Evolutionary conservation across 1,140 invertebrate genomes (phyloP).

Genomic region (Arion vulgaris): DNA sequence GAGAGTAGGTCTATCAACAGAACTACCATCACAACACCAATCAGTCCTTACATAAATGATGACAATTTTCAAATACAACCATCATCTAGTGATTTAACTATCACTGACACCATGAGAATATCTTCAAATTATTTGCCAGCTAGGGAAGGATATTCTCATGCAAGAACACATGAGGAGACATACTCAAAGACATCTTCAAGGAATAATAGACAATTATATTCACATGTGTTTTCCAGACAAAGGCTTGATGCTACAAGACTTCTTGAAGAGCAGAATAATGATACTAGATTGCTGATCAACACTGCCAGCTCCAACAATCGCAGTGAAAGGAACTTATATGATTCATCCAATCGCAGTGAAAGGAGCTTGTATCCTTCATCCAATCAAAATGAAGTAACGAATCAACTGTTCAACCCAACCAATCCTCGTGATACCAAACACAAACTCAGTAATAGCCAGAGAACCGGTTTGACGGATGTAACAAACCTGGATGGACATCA

Average conservation of each 20-base stretch:
- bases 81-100: neutral
- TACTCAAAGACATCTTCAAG: neutral
- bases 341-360: neutral
- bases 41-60: neutral
- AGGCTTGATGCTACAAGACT: neutral
- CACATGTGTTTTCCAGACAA: neutral
- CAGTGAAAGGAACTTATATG: neutral
- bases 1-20: neutral
- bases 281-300: neutral
- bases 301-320: neutral
- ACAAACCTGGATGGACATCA: neutral
- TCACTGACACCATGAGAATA: neutral
- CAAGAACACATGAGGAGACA: neutral
- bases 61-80: neutral
- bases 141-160: too few species aligned
- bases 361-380: neutral
- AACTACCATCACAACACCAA: neutral
- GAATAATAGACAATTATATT: neutral
- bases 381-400: neutral
- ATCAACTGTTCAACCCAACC: neutral
- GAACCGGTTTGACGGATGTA: neutral
- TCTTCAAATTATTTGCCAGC: neutral
- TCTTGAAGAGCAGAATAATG: neutral
- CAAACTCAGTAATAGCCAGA: neutral
- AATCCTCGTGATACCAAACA: neutral